These are phyloP conservation scores for Linnaemya vulpina DNA, from an alignment of 2,888 invertebrate genomes.

Conservation along the genomic window DNA sequence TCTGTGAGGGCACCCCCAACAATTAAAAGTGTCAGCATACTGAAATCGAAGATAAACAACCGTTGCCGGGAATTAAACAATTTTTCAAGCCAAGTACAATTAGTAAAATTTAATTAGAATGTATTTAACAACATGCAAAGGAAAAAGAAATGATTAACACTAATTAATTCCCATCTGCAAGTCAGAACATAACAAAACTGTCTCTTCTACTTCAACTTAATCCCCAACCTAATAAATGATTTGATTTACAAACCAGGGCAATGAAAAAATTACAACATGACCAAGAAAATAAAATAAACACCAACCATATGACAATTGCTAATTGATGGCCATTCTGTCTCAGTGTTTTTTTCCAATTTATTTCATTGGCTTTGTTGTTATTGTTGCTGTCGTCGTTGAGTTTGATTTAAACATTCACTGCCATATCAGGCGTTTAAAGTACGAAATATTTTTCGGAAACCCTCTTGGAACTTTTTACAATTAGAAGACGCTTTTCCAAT, in stretches of 20 bases:
- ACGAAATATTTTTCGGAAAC: slow-evolving; percentile 16
- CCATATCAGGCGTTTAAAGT: slow-evolving; percentile 49
- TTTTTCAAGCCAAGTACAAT: no score
- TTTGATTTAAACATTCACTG: slow-evolving; percentile 66
- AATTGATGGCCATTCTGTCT: slow-evolving; percentile 66
- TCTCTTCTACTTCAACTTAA: neutral
- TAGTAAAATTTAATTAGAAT: no score
- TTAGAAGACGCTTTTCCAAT: neutral
- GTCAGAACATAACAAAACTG: neutral
- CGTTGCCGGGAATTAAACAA: no score
- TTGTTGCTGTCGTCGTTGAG: slow-evolving; percentile 11
- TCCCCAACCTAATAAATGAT: slow-evolving; percentile 20
- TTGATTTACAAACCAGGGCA: slow-evolving; percentile 37
- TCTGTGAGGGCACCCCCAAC: no score
- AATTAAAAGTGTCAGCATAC: no score
- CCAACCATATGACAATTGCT: slow-evolving; percentile 66
- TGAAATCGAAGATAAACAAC: no score
- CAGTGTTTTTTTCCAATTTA: slow-evolving; percentile 50
- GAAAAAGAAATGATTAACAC: no score
- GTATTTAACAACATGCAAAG: neutral
- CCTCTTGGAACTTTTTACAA: slow-evolving; percentile 34
- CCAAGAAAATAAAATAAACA: slow-evolving; percentile 67
- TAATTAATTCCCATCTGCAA: no score
- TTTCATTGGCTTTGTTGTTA: slow-evolving; percentile 15
- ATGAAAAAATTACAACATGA: slow-evolving; percentile 45